Evolutionary conservation across 2,888 invertebrate genomes (phyloP).

Genomic region (Syrista parreyssii): DNA sequence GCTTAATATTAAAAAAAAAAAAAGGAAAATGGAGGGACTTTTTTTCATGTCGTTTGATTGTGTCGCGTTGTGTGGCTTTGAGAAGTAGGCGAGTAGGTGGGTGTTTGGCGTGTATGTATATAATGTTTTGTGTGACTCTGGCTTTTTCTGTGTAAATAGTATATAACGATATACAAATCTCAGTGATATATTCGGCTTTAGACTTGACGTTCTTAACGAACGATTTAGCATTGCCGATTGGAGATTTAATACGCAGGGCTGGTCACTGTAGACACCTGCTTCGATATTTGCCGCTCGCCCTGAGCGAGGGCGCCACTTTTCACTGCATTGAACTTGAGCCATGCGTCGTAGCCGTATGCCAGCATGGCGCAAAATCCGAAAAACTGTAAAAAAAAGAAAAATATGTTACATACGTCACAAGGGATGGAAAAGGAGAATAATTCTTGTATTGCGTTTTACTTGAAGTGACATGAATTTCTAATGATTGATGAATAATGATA

Average conservation of each 20-base stretch:
- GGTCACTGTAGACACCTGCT: slow-evolving; percentile 72
- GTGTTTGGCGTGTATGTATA: neutral
- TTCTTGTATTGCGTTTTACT: too few relatives aligned
- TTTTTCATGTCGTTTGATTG: neutral
- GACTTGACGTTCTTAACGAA: neutral
- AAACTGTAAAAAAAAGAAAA: slow-evolving; percentile 72
- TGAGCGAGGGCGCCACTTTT: slow-evolving; percentile 79
- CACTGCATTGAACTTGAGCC: slow-evolving; percentile 79
- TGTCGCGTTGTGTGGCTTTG: neutral
- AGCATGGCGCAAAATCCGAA: slow-evolving; percentile 87
- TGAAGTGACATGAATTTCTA: neutral
- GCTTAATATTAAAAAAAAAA: neutral
- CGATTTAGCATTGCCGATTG: neutral
- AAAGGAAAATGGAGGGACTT: neutral
- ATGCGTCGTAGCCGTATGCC: slow-evolving; percentile 83
- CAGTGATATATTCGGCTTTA: neutral
- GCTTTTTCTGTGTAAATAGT: neutral
- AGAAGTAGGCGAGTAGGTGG: neutral
- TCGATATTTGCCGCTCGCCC: slow-evolving; percentile 75
- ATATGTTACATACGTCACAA: too few relatives aligned
- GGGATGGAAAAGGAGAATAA: too few relatives aligned
- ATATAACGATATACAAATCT: slow-evolving; percentile 1
- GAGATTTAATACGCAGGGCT: slow-evolving; percentile 65
- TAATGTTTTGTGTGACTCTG: neutral
- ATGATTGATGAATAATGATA: accelerated